A percentile compares a stretch with the other conserved stretches of the same genome.
phyloP scores from a whole-genome alignment of 2,888 invertebrate genomes.

The Xestoiulus laeticollis region DNA sequence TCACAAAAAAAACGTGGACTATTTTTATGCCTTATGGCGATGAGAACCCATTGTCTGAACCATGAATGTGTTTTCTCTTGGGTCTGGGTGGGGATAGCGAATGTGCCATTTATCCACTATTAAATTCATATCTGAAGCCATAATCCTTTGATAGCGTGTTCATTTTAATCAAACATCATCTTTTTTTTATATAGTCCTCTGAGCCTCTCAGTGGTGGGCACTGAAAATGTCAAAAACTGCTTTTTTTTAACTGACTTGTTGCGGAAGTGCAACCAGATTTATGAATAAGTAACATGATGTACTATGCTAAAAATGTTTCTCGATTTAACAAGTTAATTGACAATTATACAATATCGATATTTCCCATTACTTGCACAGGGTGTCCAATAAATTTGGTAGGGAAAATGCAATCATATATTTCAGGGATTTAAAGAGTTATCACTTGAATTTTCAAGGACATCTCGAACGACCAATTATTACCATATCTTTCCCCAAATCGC shows the following conservation, averaged over 20 bases:
- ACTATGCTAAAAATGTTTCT: no score
- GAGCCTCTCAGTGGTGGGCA: background rate
- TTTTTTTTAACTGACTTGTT: background rate
- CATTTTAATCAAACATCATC: background rate
- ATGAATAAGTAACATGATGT: no score
- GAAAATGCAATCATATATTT: no score
- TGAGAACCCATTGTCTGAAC: background rate
- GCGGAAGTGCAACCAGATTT: background rate
- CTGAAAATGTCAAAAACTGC: background rate
- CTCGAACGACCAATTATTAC: no score
- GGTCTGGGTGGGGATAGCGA: constrained; percentile 3
- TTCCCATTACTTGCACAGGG: no score
- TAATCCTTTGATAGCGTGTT: background rate
- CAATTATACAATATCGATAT: background rate
- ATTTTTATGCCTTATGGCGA: background rate
- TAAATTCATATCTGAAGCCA: constrained; percentile 4
- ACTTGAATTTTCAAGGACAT: no score
- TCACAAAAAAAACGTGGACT: background rate
- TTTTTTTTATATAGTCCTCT: background rate
- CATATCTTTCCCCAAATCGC: no score
- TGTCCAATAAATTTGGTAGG: no score
- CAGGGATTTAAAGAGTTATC: no score
- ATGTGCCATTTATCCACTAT: background rate
- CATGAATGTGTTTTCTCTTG: background rate
- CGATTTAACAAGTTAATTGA: no score